A percentile compares a stretch with the other conserved stretches of the same genome.
phyloP scores from a whole-genome alignment of 2,888 invertebrate genomes.

The Drosophila cracens region DNA sequence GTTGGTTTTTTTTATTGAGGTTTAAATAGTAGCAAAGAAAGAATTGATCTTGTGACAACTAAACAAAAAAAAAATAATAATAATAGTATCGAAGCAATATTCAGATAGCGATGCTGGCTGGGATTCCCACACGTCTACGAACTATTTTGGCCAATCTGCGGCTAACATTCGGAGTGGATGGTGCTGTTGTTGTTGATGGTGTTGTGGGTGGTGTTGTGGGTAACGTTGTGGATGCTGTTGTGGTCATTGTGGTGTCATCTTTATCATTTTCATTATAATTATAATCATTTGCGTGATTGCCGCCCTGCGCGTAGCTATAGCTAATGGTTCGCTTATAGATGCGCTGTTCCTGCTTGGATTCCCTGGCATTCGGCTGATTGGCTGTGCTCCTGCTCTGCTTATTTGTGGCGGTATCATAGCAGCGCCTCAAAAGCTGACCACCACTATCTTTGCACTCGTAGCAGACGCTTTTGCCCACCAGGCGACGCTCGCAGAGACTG shows the following conservation, averaged over 20 bases:
- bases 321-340: constrained; percentile 80
- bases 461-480: constrained; percentile 60
- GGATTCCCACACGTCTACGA: constrained; percentile 16
- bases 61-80: not conserved
- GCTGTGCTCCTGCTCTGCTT: constrained; percentile 17
- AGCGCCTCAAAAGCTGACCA: constrained; percentile 66
- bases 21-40: not conserved
- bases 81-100: not conserved
- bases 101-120: not conserved
- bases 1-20: not conserved
- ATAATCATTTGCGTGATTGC: constrained; percentile 1
- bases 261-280: constrained; percentile 16
- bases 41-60: not conserved
- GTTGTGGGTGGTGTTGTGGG: not conserved
- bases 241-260: not conserved
- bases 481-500: constrained; percentile 69
- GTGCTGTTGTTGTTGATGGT: not conserved
- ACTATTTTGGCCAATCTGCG: constrained; percentile 11
- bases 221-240: not conserved
- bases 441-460: constrained; percentile 74
- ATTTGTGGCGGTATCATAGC: constrained; percentile 56
- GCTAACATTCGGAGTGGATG: not conserved
- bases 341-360: constrained; percentile 61
- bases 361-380: constrained; percentile 11
- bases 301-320: constrained; percentile 64